These are phyloP conservation scores for Chaetura pelagica DNA, from an alignment of 2,113 vertebrate genomes.

Conservation along the genomic window DNA sequence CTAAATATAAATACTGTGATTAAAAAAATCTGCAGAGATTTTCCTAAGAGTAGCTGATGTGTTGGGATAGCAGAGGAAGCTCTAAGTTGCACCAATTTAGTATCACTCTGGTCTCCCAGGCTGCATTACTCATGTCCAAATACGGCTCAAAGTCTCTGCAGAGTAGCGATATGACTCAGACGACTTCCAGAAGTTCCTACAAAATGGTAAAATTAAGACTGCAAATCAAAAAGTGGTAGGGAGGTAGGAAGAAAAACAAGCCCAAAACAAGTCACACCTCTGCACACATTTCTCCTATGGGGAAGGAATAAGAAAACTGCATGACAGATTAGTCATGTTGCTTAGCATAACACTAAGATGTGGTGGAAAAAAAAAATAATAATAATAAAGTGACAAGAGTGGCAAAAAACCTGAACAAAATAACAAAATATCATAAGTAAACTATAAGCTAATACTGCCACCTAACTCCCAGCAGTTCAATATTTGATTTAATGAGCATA, in stretches of 20 bases:
- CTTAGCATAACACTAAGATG: not conserved
- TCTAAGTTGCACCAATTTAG: not conserved
- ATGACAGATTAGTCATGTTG: constrained; percentile 6
- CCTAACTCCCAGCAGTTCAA: constrained; percentile 18
- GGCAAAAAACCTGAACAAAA: not conserved
- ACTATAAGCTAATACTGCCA: constrained; percentile 40
- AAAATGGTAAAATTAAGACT: not conserved
- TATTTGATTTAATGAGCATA: not conserved
- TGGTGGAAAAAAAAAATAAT: not conserved
- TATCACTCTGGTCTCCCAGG: not conserved
- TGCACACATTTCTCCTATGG: not conserved
- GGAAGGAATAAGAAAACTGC: not conserved
- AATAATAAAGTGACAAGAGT: not conserved
- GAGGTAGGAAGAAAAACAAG: not conserved
- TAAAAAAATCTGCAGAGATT: not conserved
- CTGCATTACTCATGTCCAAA: not conserved
- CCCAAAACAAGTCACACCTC: not conserved
- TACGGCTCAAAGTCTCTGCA: not conserved
- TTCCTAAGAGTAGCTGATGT: not conserved
- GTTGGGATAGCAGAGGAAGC: not conserved
- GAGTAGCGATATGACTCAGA: constrained; percentile 25
- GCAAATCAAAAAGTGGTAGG: not conserved
- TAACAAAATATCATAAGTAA: not conserved
- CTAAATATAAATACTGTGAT: not conserved
- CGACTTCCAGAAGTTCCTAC: not conserved